A percentile compares a stretch with the other conserved stretches of the same genome.
Evolutionary conservation across 2,113 vertebrate species (phyloP).

Genomic region (Elanus axillaris): DNA sequence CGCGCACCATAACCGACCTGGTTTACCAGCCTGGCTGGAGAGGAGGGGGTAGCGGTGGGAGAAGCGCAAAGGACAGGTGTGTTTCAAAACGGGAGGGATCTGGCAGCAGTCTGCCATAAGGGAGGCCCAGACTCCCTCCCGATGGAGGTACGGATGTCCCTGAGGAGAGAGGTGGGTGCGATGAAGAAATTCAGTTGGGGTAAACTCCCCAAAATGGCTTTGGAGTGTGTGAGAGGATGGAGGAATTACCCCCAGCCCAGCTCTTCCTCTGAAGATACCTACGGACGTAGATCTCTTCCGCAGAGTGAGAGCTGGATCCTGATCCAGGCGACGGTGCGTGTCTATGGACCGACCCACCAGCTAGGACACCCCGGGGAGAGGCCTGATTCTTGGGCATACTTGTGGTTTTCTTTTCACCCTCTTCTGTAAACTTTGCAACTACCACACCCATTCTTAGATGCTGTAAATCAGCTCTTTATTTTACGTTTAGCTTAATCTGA

Average conservation of each 20-base stretch:
- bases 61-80: background rate
- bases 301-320: background rate
- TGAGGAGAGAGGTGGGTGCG: background rate
- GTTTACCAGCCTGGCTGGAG: background rate
- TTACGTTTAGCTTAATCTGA: background rate
- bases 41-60: background rate
- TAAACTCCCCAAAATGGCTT: background rate
- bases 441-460: background rate
- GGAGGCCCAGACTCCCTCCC: background rate
- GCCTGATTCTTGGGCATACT: rapidly evolving
- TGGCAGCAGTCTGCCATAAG: background rate
- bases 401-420: background rate
- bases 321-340: rapidly evolving
- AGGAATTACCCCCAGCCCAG: background rate
- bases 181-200: background rate
- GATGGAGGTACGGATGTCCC: background rate
- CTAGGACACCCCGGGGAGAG: background rate
- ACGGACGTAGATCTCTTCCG: background rate
- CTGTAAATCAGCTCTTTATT: background rate
- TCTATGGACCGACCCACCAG: background rate
- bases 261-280: background rate
- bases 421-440: background rate
- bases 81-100: background rate
- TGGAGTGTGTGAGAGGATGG: background rate
- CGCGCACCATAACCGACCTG: rapidly evolving